Conservation (phyloP, 2,113 vertebrate species). For the western clawed frog (Xenopus tropicalis) region DNA sequence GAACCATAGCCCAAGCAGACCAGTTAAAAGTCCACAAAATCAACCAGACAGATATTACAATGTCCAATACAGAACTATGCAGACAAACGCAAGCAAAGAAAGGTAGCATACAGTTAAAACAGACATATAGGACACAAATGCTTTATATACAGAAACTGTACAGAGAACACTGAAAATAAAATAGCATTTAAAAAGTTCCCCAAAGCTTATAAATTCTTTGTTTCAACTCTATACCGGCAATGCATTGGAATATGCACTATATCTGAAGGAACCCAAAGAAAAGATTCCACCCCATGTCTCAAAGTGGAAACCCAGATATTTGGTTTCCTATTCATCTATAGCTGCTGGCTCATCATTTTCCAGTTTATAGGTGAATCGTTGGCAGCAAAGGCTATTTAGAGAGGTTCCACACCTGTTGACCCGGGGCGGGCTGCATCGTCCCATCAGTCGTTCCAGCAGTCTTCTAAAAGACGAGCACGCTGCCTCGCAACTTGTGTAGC, state of each 20-base stretch:
- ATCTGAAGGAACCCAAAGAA: conserved; percentile 44
- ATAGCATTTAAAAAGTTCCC: conserved; percentile 45
- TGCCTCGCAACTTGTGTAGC: conserved; percentile 87
- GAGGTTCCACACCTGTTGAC: conserved; percentile 80
- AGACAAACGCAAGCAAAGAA: conserved; percentile 50
- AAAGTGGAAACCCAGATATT: conserved; percentile 49
- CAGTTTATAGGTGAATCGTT: conserved; percentile 68
- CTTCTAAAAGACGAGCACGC: conserved; percentile 79
- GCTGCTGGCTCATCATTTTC: conserved; percentile 63
- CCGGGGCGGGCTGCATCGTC: conserved; percentile 71
- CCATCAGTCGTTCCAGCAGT: conserved; percentile 86
- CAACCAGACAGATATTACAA: conserved; percentile 50
- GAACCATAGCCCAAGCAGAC: conserved; percentile 50
- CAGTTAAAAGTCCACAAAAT: conserved; percentile 52
- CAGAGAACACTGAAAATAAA: conserved; percentile 49
- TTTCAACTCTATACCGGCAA: conserved; percentile 34
- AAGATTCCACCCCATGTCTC: conserved; percentile 46
- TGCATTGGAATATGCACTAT: conserved; percentile 44
- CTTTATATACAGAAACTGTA: conserved; percentile 45
- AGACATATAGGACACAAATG: conserved; percentile 53
- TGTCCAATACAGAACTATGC: conserved; percentile 49
- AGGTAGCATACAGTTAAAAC: conserved; percentile 53
- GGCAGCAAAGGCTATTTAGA: conserved; percentile 75
- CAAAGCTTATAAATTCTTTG: not conserved
- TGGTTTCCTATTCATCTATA: conserved; percentile 55